Base-by-base conservation (phyloP, 2,888 invertebrate genomes). In the Ceratothoa steindachneri region DNA sequence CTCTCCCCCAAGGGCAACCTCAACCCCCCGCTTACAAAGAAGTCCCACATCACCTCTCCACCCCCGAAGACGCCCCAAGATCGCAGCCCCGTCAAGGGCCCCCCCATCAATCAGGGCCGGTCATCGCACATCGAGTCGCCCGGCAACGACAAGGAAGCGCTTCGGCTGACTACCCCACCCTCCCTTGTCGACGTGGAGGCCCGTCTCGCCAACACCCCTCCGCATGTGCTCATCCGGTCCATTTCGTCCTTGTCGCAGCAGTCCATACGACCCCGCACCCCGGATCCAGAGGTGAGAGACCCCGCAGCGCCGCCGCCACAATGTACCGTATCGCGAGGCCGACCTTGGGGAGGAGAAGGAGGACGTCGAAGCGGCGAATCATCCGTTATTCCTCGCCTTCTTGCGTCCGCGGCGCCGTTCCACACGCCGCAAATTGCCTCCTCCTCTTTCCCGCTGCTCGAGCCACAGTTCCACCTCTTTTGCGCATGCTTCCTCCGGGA, bases 241-340 rank as follows among this genome's bases (percentile, higher is more conserved):
- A 73, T 78, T 53, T 78, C 78, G 19, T 78, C 78, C 67, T 71
- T 78, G 30, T 78, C 78, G 4, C 78, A 78, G 60, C 78, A 78
- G 66, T 78, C 78, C 22, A 72, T 75, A 24, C 66, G 75, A 55
- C 74, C 75, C 0, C 53, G 72, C 22, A 78, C 78, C 15, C 78
- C 73, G 1, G 78, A 74, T 41, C 69, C 67, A 19, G 71, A 75
- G 70, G 64, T 30, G 30, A 30, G 30, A 31, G 22, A 70, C 24
- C 69, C n/a, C n/a, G n/a, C n/a, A n/a, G n/a, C n/a, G n/a, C n/a
- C n/a, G n/a, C n/a, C 19, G 67, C 41, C 9, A 67, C 31, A 41
- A 51, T 51, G 9, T 9, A 12, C 12, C 51, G 9, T 12, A 51
- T 51, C 51, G 9, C 12, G 51, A 15, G 51, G 51, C n/a, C n/a